Evolutionary conservation across 2,797 vertebrate species (phyloP).

Genomic region (Notolepis coatsorum): DNA sequence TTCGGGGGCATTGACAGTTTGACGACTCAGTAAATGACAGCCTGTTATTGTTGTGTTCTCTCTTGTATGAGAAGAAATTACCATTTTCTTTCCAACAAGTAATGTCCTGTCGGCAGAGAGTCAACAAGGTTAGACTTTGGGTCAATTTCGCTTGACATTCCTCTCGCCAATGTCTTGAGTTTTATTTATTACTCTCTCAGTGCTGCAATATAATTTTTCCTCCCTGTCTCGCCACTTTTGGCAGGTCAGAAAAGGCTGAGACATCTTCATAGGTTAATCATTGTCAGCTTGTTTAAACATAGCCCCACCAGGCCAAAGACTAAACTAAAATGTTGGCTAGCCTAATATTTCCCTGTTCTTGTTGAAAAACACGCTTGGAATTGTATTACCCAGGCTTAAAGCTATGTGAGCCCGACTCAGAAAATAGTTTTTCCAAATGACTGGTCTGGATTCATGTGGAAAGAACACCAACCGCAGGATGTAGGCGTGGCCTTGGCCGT

Average conservation of each 20-base stretch:
- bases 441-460: slow-evolving; percentile 25
- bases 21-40: slow-evolving; percentile 54
- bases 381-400: slow-evolving; percentile 14
- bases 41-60: slow-evolving; percentile 39
- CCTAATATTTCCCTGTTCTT: slow-evolving; percentile 1
- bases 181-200: neutral
- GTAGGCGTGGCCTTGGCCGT: slow-evolving; percentile 23
- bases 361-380: slow-evolving; percentile 17
- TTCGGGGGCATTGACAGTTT: slow-evolving; percentile 65
- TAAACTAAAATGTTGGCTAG: neutral
- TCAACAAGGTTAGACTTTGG: slow-evolving; percentile 24
- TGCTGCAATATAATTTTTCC: slow-evolving; percentile 7
- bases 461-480: slow-evolving; percentile 41
- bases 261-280: slow-evolving; percentile 6
- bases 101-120: slow-evolving; percentile 33
- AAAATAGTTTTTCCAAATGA: slow-evolving; percentile 24
- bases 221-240: slow-evolving; percentile 16
- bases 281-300: slow-evolving; percentile 3
- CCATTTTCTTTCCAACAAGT: slow-evolving; percentile 22
- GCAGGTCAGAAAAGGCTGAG: slow-evolving; percentile 1
- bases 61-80: slow-evolving; percentile 18
- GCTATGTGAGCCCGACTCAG: slow-evolving; percentile 2
- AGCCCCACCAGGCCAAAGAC: neutral
- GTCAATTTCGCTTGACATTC: slow-evolving; percentile 2
- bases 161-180: neutral